phyloP scores from a whole-genome alignment of 2,113 vertebrate species.

The Bambusicola thoracicus region DNA sequence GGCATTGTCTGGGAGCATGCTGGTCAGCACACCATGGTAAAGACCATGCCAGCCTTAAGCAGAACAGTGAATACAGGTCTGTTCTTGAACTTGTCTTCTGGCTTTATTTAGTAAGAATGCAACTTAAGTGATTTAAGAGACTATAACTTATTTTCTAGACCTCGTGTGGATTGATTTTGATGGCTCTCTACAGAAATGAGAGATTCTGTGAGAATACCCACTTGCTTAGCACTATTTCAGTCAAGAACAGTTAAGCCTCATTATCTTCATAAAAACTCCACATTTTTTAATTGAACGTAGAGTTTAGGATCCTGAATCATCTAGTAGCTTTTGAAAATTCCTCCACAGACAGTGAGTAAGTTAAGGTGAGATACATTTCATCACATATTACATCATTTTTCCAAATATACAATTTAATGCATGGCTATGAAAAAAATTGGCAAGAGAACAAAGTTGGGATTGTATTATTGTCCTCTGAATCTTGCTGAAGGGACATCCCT shows the following conservation, averaged over 20 bases:
- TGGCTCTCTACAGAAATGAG: neutral
- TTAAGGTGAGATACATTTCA: neutral
- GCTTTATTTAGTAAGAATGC: neutral
- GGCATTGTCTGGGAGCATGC: neutral
- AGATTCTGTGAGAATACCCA: neutral
- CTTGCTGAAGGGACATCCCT: neutral
- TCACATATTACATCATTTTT: neutral
- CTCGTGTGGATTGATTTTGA: neutral
- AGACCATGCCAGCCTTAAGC: neutral
- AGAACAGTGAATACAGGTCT: neutral
- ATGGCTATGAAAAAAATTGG: neutral
- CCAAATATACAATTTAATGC: neutral
- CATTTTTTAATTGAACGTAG: neutral
- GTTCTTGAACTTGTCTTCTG: neutral
- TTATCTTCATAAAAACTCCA: neutral
- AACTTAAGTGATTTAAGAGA: neutral
- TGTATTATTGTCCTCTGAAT: neutral
- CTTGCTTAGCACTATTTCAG: neutral
- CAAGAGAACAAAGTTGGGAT: neutral
- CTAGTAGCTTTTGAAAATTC: neutral
- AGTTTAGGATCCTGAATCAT: neutral
- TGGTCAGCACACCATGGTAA: neutral
- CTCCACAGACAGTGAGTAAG: neutral
- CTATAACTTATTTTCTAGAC: neutral
- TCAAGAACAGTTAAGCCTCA: neutral